Evolutionary conservation across 2,888 invertebrate genomes (phyloP).

Genomic region (Odontocolon sp.): DNA sequence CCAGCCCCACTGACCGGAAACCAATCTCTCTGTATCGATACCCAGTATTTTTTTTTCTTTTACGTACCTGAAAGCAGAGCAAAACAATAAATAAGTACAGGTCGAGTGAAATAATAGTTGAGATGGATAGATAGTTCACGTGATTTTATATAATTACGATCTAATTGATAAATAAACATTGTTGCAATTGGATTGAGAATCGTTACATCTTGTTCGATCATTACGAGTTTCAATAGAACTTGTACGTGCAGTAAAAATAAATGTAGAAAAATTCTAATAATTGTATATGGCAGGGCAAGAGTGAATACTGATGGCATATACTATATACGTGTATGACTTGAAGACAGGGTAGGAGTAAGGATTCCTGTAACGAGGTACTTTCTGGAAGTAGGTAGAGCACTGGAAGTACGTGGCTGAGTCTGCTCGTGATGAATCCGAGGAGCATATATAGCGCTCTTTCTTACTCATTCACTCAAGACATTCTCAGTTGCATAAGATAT

Average conservation of each 20-base stretch:
- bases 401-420: constrained; percentile 1
- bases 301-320: neutral
- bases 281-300: constrained; percentile 7
- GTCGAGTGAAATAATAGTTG: constrained; percentile 46
- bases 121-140: constrained; percentile 12
- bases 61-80: constrained; percentile 67
- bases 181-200: constrained; percentile 38
- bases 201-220: constrained; percentile 43
- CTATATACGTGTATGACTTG: neutral
- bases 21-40: constrained; percentile 33
- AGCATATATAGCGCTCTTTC: neutral
- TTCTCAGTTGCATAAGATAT: constrained; percentile 15
- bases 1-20: constrained; percentile 47
- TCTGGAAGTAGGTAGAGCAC: constrained; percentile 21
- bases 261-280: too few species aligned
- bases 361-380: constrained; percentile 45
- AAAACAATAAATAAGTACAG: constrained; percentile 59
- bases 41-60: neutral
- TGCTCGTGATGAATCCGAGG: constrained; percentile 24
- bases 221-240: constrained; percentile 40
- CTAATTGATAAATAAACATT: constrained; percentile 43
- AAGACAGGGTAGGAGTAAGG: constrained; percentile 21
- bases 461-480: constrained; percentile 8
- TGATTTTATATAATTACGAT: constrained; percentile 41
- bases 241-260: constrained; percentile 18